A percentile compares a stretch with the other conserved stretches of the same genome.
phyloP scores from a whole-genome alignment of 2,113 vertebrate genomes.

The Silurus glanis region DNA sequence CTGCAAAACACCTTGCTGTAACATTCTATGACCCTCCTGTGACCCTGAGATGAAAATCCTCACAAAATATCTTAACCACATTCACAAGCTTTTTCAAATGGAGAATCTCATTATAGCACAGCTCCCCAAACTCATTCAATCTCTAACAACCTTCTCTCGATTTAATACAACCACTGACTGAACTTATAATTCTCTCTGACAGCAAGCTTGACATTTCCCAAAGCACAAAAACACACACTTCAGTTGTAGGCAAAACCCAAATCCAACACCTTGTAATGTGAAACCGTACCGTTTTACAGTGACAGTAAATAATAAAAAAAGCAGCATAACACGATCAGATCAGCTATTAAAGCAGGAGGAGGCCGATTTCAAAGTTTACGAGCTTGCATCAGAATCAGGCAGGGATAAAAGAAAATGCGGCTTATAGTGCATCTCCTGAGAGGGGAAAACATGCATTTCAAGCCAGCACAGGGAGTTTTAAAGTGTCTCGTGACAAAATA shows the following conservation, averaged over 20 bases:
- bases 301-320: neutral
- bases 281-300: neutral
- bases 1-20: neutral
- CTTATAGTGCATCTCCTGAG: slow-evolving; percentile 10
- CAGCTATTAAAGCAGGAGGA: neutral
- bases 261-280: neutral
- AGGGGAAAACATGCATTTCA: slow-evolving; percentile 1
- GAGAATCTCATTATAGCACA: slow-evolving; percentile 13
- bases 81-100: neutral
- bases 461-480: neutral
- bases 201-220: slow-evolving; percentile 10
- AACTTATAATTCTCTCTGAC: slow-evolving; percentile 18
- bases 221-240: neutral
- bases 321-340: slow-evolving; percentile 1
- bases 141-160: neutral
- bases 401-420: slow-evolving; percentile 32
- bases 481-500: slow-evolving; percentile 36
- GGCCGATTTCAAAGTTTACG: slow-evolving; percentile 5
- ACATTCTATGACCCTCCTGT: neutral
- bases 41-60: neutral
- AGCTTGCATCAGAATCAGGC: slow-evolving; percentile 9
- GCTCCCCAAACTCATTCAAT: neutral
- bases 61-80: neutral
- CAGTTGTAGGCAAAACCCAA: neutral
- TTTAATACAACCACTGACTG: neutral